A percentile compares a stretch with the other conserved stretches of the same genome.
Evolutionary conservation across 2,888 invertebrate species (phyloP).

Genomic region (Polymixis flavicincta): DNA sequence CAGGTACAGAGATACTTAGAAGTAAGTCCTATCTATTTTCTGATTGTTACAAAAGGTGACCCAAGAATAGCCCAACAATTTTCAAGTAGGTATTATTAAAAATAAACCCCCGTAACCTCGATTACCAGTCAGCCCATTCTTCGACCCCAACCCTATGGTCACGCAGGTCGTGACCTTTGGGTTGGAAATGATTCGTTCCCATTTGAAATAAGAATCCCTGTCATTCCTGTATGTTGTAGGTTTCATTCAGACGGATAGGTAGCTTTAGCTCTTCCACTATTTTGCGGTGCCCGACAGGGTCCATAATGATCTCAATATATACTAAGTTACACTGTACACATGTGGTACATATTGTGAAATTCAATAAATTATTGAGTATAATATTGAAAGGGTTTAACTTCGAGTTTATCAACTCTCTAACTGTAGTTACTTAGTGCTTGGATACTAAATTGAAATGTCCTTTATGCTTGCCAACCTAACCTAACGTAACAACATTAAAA

Average conservation of each 20-base stretch:
- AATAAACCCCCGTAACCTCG: not conserved
- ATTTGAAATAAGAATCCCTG: slow-evolving; percentile 16
- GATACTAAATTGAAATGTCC: not conserved
- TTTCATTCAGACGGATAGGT: not conserved
- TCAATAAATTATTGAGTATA: too few relatives aligned
- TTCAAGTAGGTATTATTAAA: not conserved
- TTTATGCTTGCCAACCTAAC: too few relatives aligned
- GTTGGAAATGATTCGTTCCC: slow-evolving; percentile 16
- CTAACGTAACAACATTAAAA: not conserved
- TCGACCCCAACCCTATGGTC: slow-evolving; percentile 2
- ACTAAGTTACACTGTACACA: too few relatives aligned
- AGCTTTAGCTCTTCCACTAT: not conserved
- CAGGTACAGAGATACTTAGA: not conserved
- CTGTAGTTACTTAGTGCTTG: not conserved
- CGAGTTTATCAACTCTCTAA: too few relatives aligned
- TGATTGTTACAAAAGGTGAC: not conserved
- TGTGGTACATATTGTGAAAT: too few relatives aligned
- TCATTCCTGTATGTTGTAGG: not conserved
- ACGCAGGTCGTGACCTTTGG: not conserved
- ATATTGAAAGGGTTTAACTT: too few relatives aligned
- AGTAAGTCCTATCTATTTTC: not conserved
- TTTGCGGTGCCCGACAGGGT: not conserved
- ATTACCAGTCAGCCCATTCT: not conserved
- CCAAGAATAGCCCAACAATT: not conserved
- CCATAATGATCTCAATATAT: not conserved